phyloP scores from a whole-genome alignment of 37 sponge, comb jelly and placozoan genomes.

The Dysidea cf. avara region DNA sequence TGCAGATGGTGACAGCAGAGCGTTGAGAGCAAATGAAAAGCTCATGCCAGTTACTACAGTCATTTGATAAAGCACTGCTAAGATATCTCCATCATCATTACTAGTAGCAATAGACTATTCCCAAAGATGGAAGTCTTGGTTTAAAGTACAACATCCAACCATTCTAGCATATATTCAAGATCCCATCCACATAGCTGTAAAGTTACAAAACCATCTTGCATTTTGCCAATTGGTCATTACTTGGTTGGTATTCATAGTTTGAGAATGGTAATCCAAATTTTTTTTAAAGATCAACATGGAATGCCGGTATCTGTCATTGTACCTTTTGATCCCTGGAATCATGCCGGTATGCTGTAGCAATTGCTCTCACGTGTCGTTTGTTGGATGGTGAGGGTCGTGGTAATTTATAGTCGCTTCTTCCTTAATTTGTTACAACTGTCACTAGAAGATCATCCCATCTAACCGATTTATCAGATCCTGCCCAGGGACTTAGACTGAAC shows the following conservation, averaged over 20 bases:
- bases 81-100: no score
- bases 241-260: slow-evolving; percentile 22
- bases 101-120: no score
- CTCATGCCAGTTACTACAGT: not conserved
- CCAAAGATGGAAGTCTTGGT: slow-evolving; percentile 27
- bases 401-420: no score
- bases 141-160: slow-evolving; percentile 17
- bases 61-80: not conserved
- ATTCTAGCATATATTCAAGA: slow-evolving; percentile 28
- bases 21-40: slow-evolving; percentile 34
- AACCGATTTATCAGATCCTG: no score
- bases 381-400: no score
- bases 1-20: slow-evolving; percentile 26
- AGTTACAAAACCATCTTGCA: slow-evolving; percentile 16
- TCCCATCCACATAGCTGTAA: slow-evolving; percentile 29
- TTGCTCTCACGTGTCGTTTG: no score
- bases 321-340: no score
- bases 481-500: no score
- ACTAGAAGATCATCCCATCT: no score
- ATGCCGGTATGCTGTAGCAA: no score
- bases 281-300: slow-evolving; percentile 17
- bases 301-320: slow-evolving; percentile 28
- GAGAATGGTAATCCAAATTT: not conserved
- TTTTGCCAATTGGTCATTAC: slow-evolving; percentile 19
- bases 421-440: no score